These are phyloP conservation scores for Holotrichia oblita DNA, from an alignment of 1,140 invertebrate species.

Conservation along the genomic window DNA sequence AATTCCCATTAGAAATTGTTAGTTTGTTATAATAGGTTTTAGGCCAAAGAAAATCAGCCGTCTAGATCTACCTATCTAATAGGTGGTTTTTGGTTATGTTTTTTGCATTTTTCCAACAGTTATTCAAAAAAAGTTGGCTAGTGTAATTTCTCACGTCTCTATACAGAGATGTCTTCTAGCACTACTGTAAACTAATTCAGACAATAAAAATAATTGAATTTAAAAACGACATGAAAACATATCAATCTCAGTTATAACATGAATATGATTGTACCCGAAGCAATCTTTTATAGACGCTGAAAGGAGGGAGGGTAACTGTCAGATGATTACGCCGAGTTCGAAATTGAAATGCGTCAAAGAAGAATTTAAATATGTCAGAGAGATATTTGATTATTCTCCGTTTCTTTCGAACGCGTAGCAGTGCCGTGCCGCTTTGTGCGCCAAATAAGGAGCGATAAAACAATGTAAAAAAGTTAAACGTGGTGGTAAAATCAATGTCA, in stretches of 20 bases:
- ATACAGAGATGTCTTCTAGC: too few species aligned
- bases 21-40: too few species aligned
- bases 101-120: too few species aligned
- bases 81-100: too few species aligned
- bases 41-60: too few species aligned
- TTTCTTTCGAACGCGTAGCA: neutral
- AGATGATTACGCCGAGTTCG: slow-evolving; percentile 6
- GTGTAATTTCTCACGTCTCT: too few species aligned
- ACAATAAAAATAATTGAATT: too few species aligned
- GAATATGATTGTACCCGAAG: slow-evolving; percentile 15
- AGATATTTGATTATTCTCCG: slow-evolving; percentile 24
- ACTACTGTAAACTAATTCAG: too few species aligned
- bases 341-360: slow-evolving; percentile 34
- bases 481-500: slow-evolving; percentile 33
- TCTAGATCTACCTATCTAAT: too few species aligned
- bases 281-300: neutral
- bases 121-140: too few species aligned
- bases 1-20: too few species aligned
- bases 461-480: slow-evolving; percentile 16
- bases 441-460: slow-evolving; percentile 28
- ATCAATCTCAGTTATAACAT: slow-evolving; percentile 3
- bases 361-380: slow-evolving; percentile 34
- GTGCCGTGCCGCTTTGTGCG: neutral
- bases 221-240: neutral
- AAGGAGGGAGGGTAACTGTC: neutral